Percentiles rank a stretch among this genome's conserved stretches.
These are phyloP conservation scores for Drosophila longiperda DNA, from an alignment of 2,888 invertebrate species.

Conservation along the genomic window DNA sequence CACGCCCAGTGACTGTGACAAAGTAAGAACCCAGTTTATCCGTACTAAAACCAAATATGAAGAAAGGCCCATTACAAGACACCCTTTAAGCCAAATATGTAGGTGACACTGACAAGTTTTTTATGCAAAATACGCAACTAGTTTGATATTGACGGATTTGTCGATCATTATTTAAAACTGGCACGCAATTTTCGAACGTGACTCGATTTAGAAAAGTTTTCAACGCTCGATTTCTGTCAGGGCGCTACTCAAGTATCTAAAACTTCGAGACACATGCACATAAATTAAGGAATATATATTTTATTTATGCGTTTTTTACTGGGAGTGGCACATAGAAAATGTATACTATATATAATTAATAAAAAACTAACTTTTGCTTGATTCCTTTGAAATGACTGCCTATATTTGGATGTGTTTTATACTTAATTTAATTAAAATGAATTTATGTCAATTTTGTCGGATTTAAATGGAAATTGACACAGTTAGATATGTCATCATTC, in stretches of 20 bases:
- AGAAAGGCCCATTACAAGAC: constrained; percentile 40
- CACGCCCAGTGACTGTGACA: constrained; percentile 29
- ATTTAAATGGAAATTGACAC: constrained; percentile 72
- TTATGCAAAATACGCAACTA: constrained; percentile 17
- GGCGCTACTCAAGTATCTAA: constrained; percentile 3
- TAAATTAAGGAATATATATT: constrained; percentile 18
- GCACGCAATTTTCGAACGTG: constrained; percentile 67
- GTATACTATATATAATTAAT: not conserved
- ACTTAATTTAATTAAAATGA: constrained; percentile 72
- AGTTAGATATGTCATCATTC: constrained; percentile 44
- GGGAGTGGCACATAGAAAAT: not conserved
- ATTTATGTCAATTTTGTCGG: constrained; percentile 56
- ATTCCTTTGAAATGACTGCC: not conserved
- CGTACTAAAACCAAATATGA: constrained; percentile 39
- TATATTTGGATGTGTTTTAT: constrained; percentile 26
- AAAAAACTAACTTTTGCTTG: not conserved
- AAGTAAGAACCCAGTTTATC: constrained; percentile 25
- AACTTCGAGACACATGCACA: not conserved
- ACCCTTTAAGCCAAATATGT: constrained; percentile 24
- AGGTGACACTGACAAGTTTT: constrained; percentile 29
- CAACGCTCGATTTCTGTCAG: constrained; percentile 68
- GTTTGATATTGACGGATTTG: constrained; percentile 47
- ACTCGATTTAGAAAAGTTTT: constrained; percentile 39
- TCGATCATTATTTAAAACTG: constrained; percentile 56
- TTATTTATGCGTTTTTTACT: constrained; percentile 17